These are phyloP conservation scores for Beroe forskalii DNA, from an alignment of 37 sponge, comb jelly and placozoan genomes.

Conservation along the genomic window DNA sequence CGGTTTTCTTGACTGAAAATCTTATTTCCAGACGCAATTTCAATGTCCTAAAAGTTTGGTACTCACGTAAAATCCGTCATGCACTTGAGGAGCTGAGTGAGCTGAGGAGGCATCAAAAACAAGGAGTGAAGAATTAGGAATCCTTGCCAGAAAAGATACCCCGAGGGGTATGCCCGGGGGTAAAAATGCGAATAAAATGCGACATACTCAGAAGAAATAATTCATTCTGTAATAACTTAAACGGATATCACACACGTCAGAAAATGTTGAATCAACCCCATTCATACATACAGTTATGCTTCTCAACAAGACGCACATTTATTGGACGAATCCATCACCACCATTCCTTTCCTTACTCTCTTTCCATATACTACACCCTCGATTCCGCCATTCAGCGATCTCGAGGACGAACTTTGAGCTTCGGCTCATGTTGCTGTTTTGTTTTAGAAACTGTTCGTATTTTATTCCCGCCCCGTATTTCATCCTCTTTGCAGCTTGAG, in stretches of 20 bases:
- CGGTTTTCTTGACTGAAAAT: too few species aligned
- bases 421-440: too few species aligned
- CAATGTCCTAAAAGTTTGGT: neutral
- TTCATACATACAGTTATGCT: neutral
- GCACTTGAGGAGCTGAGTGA: neutral
- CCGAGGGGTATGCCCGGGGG: too few species aligned
- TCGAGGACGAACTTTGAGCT: too few species aligned
- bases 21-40: too few species aligned
- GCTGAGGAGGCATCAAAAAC: neutral
- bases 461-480: too few species aligned
- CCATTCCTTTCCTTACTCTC: too few species aligned
- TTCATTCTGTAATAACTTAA: slow-evolving; percentile 7
- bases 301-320: neutral
- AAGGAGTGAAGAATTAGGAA: neutral
- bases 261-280: neutral
- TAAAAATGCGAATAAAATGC: neutral
- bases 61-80: neutral
- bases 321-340: neutral
- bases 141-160: neutral
- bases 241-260: neutral
- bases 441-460: too few species aligned
- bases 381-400: neutral
- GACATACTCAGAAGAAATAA: slow-evolving; percentile 24
- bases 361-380: neutral
- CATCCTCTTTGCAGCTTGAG: too few species aligned